Evolutionary conservation across 2,888 invertebrate species (phyloP).

Genomic region (Xylocampa areola): DNA sequence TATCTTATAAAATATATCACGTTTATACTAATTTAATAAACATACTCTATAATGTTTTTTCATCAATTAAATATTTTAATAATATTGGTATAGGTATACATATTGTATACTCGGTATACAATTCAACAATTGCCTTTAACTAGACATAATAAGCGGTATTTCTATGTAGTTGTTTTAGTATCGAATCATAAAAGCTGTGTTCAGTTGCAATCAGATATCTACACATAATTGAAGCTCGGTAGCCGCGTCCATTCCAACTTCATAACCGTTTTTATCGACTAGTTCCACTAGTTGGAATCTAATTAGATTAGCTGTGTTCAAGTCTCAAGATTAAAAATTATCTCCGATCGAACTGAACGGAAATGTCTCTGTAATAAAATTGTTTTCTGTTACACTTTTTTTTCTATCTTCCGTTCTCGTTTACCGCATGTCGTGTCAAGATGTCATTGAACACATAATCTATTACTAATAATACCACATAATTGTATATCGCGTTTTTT

Average conservation of each 20-base stretch:
- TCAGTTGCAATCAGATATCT: slow-evolving; percentile 66
- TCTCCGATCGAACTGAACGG: slow-evolving; percentile 75
- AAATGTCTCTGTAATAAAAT: slow-evolving; percentile 81
- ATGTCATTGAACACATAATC: slow-evolving; percentile 70
- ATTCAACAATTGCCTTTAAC: slow-evolving; percentile 50
- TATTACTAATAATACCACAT: slow-evolving; percentile 61
- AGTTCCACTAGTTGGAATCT: slow-evolving; percentile 75
- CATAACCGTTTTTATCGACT: slow-evolving; percentile 76
- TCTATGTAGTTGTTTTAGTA: slow-evolving; percentile 53
- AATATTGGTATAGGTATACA: background rate
- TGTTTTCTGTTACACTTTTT: slow-evolving; percentile 76
- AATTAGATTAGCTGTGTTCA: slow-evolving; percentile 77
- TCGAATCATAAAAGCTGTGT: slow-evolving; percentile 64
- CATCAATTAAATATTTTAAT: background rate
- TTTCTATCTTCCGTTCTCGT: slow-evolving; percentile 79
- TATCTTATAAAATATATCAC: background rate
- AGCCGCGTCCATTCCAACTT: slow-evolving; percentile 65
- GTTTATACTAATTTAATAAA: background rate
- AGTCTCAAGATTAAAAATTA: slow-evolving; percentile 76
- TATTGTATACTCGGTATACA: slow-evolving; percentile 5
- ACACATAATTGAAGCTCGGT: slow-evolving; percentile 71
- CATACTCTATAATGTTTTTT: slow-evolving; percentile 6
- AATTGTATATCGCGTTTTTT: slow-evolving; percentile 20
- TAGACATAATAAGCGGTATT: slow-evolving; percentile 55
- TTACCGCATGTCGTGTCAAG: slow-evolving; percentile 69